Conservation (phyloP, 2,888 invertebrate species). For the Rhaphigaster nebulosa region DNA sequence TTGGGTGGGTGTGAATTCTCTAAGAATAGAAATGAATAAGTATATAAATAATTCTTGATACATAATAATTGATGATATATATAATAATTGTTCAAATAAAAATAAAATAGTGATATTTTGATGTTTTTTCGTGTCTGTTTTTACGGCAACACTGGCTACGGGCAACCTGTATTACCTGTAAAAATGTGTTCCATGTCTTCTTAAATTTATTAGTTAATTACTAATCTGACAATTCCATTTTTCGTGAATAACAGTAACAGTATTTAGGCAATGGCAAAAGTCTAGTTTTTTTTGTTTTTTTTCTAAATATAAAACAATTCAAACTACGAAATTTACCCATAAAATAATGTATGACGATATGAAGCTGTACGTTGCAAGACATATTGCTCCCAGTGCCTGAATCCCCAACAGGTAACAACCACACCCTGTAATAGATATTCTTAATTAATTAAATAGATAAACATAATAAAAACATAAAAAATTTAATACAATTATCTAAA, state of each 20-base stretch:
- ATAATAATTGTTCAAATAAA: not conserved
- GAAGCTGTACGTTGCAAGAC: constrained; percentile 82
- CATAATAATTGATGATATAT: not conserved
- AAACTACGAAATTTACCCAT: constrained; percentile 72
- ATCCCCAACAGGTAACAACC: constrained; percentile 90
- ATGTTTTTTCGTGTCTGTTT: too few species aligned
- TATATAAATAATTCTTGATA: too few species aligned
- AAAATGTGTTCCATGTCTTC: not conserved
- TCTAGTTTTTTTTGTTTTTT: not conserved
- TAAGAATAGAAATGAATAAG: too few species aligned
- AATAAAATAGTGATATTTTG: not conserved
- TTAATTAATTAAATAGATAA: not conserved
- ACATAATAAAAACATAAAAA: not conserved
- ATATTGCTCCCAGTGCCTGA: constrained; percentile 81
- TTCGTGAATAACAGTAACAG: too few species aligned
- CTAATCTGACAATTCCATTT: not conserved
- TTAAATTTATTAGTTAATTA: not conserved
- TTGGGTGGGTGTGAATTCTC: not conserved
- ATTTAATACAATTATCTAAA: not conserved
- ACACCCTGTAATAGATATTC: constrained; percentile 75
- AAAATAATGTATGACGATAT: constrained; percentile 79
- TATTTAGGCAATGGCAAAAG: too few species aligned
- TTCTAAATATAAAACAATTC: not conserved
- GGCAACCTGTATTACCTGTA: too few species aligned
- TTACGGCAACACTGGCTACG: too few species aligned